phyloP scores from a whole-genome alignment of 2,888 invertebrate genomes.

The Brenthis daphne region DNA sequence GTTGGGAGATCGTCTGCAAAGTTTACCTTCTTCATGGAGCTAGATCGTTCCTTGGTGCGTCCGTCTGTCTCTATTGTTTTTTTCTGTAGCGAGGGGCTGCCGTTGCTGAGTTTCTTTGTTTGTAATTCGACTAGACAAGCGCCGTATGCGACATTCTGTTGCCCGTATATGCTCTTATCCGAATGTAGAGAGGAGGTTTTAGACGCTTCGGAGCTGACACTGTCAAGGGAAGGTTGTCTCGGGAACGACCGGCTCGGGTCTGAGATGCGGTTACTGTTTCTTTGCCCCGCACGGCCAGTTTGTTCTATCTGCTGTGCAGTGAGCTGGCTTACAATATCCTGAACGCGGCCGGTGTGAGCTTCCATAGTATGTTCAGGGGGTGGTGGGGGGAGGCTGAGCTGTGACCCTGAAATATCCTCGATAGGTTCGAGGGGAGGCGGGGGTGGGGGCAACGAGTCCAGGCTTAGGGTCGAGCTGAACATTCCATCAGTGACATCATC shows the following conservation, averaged over 20 bases:
- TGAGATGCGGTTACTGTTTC: conserved; percentile 62
- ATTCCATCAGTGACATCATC: conserved; percentile 78
- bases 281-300: conserved; percentile 61
- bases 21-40: conserved; percentile 80
- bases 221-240: conserved; percentile 81
- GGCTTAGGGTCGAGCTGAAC: conserved; percentile 88
- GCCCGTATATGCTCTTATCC: conserved; percentile 66
- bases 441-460: conserved; percentile 91
- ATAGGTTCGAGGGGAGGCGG: conserved; percentile 80
- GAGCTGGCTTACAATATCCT: conserved; percentile 70
- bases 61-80: conserved; percentile 68
- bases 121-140: conserved; percentile 83
- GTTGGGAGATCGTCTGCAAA: conserved; percentile 83
- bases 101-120: conserved; percentile 73
- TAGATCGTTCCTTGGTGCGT: conserved; percentile 39
- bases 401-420: conserved; percentile 86
- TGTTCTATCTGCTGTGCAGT: conserved; percentile 68
- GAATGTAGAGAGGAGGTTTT: conserved; percentile 70
- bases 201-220: conserved; percentile 78
- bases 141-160: conserved; percentile 65
- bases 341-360: conserved; percentile 63
- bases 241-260: conserved; percentile 72
- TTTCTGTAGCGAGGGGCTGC: conserved; percentile 62
- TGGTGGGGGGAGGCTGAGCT: conserved; percentile 89
- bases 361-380: conserved; percentile 82